Base-by-base conservation (phyloP, 2,888 invertebrate genomes). In the Scaptomyza parva region DNA sequence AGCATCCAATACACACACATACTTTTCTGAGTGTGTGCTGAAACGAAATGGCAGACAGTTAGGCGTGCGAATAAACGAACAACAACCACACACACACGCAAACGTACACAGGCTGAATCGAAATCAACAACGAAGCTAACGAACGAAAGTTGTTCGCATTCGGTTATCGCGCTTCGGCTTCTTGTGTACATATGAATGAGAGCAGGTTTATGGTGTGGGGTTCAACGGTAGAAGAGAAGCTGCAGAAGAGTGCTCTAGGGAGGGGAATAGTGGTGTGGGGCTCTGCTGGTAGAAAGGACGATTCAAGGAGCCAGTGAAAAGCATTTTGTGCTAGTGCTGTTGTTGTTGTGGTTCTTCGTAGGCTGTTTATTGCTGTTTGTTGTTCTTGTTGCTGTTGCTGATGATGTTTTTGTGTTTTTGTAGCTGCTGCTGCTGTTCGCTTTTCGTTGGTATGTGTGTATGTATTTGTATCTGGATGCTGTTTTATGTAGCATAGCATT, bases 241-340 rank as follows among this genome's bases (percentile, higher is more conserved):
- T 69, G 61, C 24, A 26, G 33, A 33, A 22, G 18, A 30, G 18
- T 5, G 24, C 5, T 14, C 40, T 14, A 11, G 18, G 37, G 47
- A 7, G 2, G 17, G 28, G 40, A 33, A 35, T 1, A 17, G 22
- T 12, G 45, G 30, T 6, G 30, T 26, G 43, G 22, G 53, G 4
- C 30, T 72, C 47, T 53, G 52, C 44, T 59, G 58, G 69, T 55
- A 58, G 37, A 80, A 81, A 84, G 87, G 81, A 82, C 87, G 82
- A 86, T 78, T 86, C 64, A 86, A 82, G 81, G 87, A 82, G 81
- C 85, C 87, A 86, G 64, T 59, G 75, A 85, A 78, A 81, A 81
- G 64, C 76, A 79, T 78, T 82, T 79, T 70, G 62, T 59, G 61
- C 51, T 54, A 33, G 48, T 59, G 57, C 47, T 63, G 70, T 50